Conservation (phyloP, 2,888 invertebrate species). For the Papilio demoleus region DNA sequence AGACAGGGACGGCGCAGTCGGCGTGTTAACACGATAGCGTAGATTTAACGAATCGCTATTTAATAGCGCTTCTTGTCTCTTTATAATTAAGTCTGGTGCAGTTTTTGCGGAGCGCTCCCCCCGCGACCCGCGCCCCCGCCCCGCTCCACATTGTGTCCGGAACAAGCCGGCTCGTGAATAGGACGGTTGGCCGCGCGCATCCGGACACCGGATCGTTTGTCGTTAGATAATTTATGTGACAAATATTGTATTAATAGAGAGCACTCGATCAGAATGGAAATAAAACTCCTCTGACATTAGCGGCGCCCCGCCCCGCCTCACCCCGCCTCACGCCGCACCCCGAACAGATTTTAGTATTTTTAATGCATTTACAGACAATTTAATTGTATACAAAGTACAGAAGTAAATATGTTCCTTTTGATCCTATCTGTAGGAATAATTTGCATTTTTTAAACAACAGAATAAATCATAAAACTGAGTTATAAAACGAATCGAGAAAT, state of each 20-base stretch:
- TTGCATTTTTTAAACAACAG: too few species aligned
- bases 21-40: conserved; percentile 80
- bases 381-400: background rate
- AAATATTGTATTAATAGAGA: conserved; percentile 79
- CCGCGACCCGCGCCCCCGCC: conserved; percentile 48
- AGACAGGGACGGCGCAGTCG: conserved; percentile 61
- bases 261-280: conserved; percentile 63
- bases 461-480: too few species aligned
- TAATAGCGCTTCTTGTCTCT: conserved; percentile 84
- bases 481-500: background rate
- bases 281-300: conserved; percentile 70
- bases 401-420: background rate
- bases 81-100: conserved; percentile 84
- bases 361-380: conserved; percentile 27
- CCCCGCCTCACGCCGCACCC: background rate
- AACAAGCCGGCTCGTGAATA: conserved; percentile 57
- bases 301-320: conserved; percentile 12
- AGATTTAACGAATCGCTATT: conserved; percentile 83
- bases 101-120: conserved; percentile 74
- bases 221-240: conserved; percentile 74
- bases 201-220: conserved; percentile 65
- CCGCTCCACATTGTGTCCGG: conserved; percentile 66
- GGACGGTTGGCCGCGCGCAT: conserved; percentile 61
- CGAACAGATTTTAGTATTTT: conserved; percentile 25
- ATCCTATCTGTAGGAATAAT: too few species aligned